Percentiles rank a stretch among this genome's conserved stretches.
phyloP scores from a whole-genome alignment of 2,888 invertebrate genomes.

The Acanthococcus lagerstroemiae region DNA sequence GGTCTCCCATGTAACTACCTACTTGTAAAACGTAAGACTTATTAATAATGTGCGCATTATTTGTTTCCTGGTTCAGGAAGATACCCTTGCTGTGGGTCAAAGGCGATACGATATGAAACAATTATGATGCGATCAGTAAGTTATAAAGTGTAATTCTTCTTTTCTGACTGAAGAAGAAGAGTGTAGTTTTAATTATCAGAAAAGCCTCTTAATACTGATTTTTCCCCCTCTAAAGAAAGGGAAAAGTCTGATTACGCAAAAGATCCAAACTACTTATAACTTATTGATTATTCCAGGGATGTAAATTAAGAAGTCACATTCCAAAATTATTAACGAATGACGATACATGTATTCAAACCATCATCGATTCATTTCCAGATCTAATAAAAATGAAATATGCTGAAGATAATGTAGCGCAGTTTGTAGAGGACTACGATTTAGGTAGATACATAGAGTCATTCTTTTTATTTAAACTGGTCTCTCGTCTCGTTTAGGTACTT shows the following conservation, averaged over 20 bases:
- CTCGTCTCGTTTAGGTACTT: background rate
- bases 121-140: slow-evolving; percentile 52
- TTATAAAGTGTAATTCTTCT: background rate
- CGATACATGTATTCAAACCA: slow-evolving; percentile 21
- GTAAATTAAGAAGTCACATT: slow-evolving; percentile 33
- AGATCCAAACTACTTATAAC: too few relatives aligned
- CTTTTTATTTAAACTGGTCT: background rate
- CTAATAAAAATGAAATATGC: slow-evolving; percentile 21
- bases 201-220: too few relatives aligned
- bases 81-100: slow-evolving; percentile 80
- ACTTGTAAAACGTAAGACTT: background rate
- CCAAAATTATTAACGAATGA: slow-evolving; percentile 24
- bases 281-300: slow-evolving; percentile 33
- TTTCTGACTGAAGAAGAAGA: too few relatives aligned
- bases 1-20: background rate
- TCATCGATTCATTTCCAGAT: slow-evolving; percentile 19
- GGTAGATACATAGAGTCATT: background rate
- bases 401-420: slow-evolving; percentile 4
- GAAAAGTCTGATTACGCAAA: too few relatives aligned
- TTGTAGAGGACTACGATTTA: slow-evolving; percentile 5
- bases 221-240: too few relatives aligned
- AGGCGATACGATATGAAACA: slow-evolving; percentile 69
- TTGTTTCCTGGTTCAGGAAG: slow-evolving; percentile 43
- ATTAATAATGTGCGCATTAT: background rate
- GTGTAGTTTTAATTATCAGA: too few relatives aligned